A percentile compares a stretch with the other conserved stretches of the same genome.
Conservation (phyloP, 2,113 vertebrate genomes). For the Puma concolor region DNA sequence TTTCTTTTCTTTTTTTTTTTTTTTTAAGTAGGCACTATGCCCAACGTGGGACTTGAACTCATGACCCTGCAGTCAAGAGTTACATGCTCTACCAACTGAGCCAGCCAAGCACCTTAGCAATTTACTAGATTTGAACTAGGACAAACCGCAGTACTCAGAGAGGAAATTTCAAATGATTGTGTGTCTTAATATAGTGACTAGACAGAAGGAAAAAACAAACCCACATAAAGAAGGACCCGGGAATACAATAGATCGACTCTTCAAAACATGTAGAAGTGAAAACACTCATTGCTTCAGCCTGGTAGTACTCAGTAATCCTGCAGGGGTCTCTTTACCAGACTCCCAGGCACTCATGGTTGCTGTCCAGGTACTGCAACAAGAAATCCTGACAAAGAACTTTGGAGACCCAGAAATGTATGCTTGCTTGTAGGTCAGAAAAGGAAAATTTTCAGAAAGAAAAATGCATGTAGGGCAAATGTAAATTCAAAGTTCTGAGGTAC, state of each 20-base stretch:
- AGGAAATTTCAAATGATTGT: slow-evolving; percentile 21
- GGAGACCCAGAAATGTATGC: background rate
- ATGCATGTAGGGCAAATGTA: background rate
- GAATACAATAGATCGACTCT: background rate
- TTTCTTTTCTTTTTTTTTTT: too few species aligned
- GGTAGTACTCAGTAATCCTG: background rate
- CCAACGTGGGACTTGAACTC: too few species aligned
- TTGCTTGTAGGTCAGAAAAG: background rate
- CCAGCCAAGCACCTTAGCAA: slow-evolving; percentile 44
- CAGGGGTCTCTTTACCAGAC: background rate
- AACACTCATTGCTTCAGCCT: background rate
- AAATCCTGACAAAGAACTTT: background rate
- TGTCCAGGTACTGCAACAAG: background rate
- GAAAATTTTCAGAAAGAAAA: background rate
- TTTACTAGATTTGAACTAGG: slow-evolving; percentile 57
- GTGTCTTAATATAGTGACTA: slow-evolving; percentile 19
- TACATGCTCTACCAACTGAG: too few species aligned
- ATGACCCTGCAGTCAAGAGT: too few species aligned
- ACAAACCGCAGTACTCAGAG: slow-evolving; percentile 20
- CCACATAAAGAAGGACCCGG: background rate
- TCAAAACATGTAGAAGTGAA: slow-evolving; percentile 52
- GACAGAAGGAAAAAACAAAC: background rate
- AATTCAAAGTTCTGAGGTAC: background rate
- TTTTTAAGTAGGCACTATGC: too few species aligned
- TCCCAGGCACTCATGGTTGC: background rate